Conservation (phyloP, 2,797 vertebrate species). For the Microctenopoma lineatum region DNA sequence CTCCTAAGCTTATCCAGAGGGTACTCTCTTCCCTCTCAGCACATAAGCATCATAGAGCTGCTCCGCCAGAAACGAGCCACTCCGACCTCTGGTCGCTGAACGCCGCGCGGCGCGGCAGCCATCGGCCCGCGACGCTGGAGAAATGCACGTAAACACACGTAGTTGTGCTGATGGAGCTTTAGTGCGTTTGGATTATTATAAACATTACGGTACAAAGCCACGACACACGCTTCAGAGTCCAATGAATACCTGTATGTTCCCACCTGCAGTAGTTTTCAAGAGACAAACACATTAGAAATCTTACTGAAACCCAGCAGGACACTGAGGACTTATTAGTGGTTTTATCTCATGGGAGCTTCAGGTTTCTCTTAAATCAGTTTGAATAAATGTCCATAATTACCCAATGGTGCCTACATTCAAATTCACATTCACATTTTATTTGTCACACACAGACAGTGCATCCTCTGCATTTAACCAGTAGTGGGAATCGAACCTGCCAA, state of each 20-base stretch:
- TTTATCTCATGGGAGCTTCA: background rate
- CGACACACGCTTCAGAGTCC: background rate
- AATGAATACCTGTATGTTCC: background rate
- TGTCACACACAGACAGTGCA: too few species aligned
- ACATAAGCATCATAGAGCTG: conserved; percentile 52
- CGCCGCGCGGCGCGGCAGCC: conserved; percentile 8
- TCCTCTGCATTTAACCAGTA: too few species aligned
- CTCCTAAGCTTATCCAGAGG: conserved; percentile 62
- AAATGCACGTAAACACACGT: background rate
- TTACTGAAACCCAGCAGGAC: too few species aligned
- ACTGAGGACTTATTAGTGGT: too few species aligned
- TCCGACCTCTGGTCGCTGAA: conserved; percentile 46
- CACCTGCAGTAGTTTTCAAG: background rate
- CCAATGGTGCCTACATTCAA: too few species aligned
- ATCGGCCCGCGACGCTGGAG: background rate
- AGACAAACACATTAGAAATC: too few species aligned
- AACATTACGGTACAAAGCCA: conserved; percentile 21
- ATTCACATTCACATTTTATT: too few species aligned
- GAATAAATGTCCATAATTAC: too few species aligned
- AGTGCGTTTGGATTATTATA: conserved; percentile 28
- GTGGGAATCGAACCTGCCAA: too few species aligned
- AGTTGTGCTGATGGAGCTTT: conserved; percentile 20
- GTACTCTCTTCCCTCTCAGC: conserved; percentile 18
- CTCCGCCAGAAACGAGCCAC: conserved; percentile 41
- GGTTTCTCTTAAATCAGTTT: too few species aligned